phyloP scores from a whole-genome alignment of 2,888 invertebrate species.

The Morpho helenor region DNA sequence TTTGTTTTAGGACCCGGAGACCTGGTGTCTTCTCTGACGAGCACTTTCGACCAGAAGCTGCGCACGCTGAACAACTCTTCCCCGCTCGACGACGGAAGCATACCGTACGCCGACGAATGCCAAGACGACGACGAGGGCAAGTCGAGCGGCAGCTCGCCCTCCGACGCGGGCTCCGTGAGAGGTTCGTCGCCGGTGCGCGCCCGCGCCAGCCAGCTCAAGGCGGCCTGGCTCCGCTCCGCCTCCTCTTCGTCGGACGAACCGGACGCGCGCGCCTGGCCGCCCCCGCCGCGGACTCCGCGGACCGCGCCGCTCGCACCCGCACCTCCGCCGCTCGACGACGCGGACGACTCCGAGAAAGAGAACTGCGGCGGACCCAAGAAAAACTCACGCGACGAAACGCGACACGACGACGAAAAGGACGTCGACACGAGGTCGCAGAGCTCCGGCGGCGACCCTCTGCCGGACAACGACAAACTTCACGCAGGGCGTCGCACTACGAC shows the following conservation, averaged over 20 bases:
- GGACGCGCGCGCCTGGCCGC: constrained; percentile 43
- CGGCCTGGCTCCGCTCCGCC: constrained; percentile 71
- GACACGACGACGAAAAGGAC: constrained; percentile 86
- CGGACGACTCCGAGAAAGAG: constrained; percentile 66
- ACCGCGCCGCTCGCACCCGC: constrained; percentile 26
- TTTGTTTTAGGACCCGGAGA: constrained; percentile 88
- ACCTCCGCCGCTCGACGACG: constrained; percentile 35
- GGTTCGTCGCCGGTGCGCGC: constrained; percentile 28
- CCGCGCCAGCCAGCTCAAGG: constrained; percentile 59
- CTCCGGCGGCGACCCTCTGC: constrained; percentile 45
- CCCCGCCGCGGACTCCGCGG: constrained; percentile 22
- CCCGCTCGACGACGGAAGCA: constrained; percentile 82
- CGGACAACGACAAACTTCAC: constrained; percentile 62
- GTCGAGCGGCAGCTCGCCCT: constrained; percentile 51
- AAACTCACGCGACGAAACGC: constrained; percentile 28
- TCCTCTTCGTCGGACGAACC: constrained; percentile 50
- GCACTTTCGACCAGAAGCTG: constrained; percentile 91
- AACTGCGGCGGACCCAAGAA: constrained; percentile 41
- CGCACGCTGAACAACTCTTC: constrained; percentile 85
- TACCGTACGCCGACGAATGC: constrained; percentile 85
- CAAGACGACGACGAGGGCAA: constrained; percentile 74
- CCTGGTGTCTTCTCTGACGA: constrained; percentile 88
- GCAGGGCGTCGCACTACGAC: constrained; percentile 17
- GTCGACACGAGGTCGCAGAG: constrained; percentile 85
- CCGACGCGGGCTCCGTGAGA: constrained; percentile 40